Evolutionary conservation across 2,888 invertebrate species (phyloP), one percentile per base, ranked within the genome.

Genomic region (Campoplex nolae): DNA sequence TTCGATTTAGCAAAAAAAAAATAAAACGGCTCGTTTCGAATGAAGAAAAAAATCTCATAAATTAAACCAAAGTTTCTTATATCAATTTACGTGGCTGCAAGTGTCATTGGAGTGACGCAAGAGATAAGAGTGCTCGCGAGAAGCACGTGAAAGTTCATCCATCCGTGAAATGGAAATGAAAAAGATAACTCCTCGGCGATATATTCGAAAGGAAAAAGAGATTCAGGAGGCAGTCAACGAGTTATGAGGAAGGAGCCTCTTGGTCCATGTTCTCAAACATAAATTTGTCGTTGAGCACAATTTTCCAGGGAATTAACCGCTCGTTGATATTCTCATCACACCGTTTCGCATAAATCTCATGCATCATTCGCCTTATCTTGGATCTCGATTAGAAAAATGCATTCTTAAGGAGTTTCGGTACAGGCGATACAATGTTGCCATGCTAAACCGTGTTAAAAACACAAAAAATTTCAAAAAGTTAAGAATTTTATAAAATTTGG

Each of bases 141-240:
- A 68, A 79, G 75, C 62, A 74, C 65, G 54, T 58, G 48, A 65
- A 38, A 32, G 75, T 51, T 83, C 23, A 75, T 42, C 48, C 83
- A 85, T 73, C 86, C 85, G 80, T 83, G 86, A 88, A 85, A 89
- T 86, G 74, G 78, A 48, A 56, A 71, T 28, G 71, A 80, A 83
- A 85, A 68, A 45, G 32, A 80, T 73, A 83, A 65, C 35, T 73
- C 74, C 56, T 65, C 54, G 58, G 67, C 67, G 38, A 76, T 32
- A 35, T 42, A 28, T 54, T 74, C 65, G 68, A 83, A 67, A 51
- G 81, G 38, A 42, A 78, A 81, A 76, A 79, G 23, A 38, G 51
- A 84, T 70, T 62, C 45, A 32, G 56, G n/a, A 18, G 38, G 35
- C 18, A 38, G 62, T 83, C 67, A 74, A 80, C 48, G 79, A 80